Percentiles rank a stretch among this genome's conserved stretches.
phyloP scores from a whole-genome alignment of 2,797 vertebrate species.

The Lemur catta region DNA sequence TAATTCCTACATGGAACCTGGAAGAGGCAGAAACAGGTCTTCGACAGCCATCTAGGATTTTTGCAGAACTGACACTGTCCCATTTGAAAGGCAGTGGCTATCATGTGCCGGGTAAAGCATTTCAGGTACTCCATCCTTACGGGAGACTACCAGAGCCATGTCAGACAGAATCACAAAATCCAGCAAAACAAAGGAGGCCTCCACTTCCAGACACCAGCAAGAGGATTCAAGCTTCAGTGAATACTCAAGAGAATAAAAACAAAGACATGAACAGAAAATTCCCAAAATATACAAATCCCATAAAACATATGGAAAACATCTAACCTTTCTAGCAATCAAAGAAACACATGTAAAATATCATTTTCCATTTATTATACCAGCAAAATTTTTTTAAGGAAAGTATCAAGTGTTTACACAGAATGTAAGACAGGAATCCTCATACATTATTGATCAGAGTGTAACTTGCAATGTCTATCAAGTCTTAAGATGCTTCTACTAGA shows the following conservation, averaged over 20 bases:
- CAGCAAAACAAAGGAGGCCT: neutral
- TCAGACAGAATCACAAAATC: neutral
- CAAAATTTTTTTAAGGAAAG: neutral
- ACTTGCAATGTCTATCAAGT: neutral
- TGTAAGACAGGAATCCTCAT: neutral
- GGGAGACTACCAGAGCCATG: neutral
- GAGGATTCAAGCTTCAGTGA: neutral
- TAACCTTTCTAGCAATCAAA: neutral
- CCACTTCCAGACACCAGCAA: neutral
- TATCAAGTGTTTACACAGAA: neutral
- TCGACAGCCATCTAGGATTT: neutral
- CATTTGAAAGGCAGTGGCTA: neutral
- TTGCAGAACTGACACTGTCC: neutral
- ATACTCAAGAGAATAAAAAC: neutral
- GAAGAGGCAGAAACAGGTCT: neutral
- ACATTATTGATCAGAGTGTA: neutral
- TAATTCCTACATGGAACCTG: neutral
- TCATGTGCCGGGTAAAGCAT: neutral
- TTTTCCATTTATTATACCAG: conserved; percentile 11
- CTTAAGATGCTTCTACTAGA: neutral
- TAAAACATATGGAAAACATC: conserved; percentile 11
- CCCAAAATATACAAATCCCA: neutral
- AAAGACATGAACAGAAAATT: neutral
- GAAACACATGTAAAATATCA: neutral
- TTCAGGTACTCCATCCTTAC: neutral